A percentile compares a stretch with the other conserved stretches of the same genome.
Conservation (phyloP, 2,113 vertebrate genomes). For the Sitta europaea region DNA sequence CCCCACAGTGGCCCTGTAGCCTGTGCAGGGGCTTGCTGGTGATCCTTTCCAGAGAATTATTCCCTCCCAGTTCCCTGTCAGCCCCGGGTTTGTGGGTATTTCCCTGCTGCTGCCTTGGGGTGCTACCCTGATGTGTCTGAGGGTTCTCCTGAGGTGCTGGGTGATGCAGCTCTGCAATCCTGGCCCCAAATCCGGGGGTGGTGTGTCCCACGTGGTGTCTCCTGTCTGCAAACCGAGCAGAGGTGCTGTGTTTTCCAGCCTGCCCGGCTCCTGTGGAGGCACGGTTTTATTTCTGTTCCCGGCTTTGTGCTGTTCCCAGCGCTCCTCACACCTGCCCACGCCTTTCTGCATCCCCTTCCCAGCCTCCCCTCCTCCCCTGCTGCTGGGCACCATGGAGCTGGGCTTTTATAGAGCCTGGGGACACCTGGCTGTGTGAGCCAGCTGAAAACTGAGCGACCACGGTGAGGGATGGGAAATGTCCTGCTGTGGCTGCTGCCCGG, state of each 20-base stretch:
- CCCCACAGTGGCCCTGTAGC: rapidly evolving
- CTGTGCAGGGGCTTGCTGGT: neutral
- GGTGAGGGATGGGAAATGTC: neutral
- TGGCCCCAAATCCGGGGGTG: neutral
- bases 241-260: neutral
- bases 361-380: neutral
- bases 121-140: neutral
- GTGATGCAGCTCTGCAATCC: neutral
- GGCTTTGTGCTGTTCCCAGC: neutral
- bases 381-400: rapidly evolving
- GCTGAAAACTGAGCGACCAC: neutral
- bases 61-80: neutral
- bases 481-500: neutral
- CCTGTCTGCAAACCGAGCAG: neutral
- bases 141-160: neutral
- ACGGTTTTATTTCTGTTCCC: neutral
- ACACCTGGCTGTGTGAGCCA: neutral
- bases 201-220: neutral
- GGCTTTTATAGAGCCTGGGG: neutral
- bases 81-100: neutral
- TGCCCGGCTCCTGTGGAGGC: neutral
- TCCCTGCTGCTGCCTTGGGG: neutral
- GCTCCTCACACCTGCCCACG: neutral
- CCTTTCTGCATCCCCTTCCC: neutral
- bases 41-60: neutral